phyloP scores from a whole-genome alignment of 2,888 invertebrate species.

The Limenitis camilla region DNA sequence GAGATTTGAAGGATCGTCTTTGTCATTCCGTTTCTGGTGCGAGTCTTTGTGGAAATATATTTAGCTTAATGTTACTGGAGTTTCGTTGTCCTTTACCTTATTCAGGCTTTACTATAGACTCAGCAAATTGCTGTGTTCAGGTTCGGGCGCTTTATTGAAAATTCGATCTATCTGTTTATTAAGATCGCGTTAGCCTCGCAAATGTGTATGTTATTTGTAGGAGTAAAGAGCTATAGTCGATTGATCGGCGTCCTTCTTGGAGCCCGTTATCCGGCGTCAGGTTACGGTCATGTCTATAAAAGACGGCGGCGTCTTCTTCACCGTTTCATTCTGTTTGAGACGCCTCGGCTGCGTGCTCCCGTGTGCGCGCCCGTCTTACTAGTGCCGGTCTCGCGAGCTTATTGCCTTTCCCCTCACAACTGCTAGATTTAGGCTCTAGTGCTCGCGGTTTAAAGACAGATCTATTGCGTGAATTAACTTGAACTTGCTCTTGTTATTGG shows the following conservation, averaged over 20 bases:
- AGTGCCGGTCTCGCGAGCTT: constrained; percentile 44
- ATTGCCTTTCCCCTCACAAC: constrained; percentile 33
- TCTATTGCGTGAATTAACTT: constrained; percentile 60
- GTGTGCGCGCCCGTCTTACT: constrained; percentile 35
- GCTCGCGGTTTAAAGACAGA: constrained; percentile 54
- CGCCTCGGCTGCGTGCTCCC: constrained; percentile 53
- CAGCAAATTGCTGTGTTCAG: constrained; percentile 66
- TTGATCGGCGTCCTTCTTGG: constrained; percentile 40
- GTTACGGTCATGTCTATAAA: constrained; percentile 74
- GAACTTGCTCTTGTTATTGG: constrained; percentile 49
- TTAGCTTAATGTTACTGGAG: constrained; percentile 44
- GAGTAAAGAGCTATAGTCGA: constrained; percentile 39
- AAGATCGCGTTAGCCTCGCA: constrained; percentile 35
- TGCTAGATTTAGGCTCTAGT: constrained; percentile 50
- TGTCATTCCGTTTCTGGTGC: no score
- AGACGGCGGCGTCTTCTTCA: constrained; percentile 72
- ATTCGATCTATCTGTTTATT: constrained; percentile 64
- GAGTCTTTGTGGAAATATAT: no score
- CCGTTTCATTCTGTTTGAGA: constrained; percentile 73
- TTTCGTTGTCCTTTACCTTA: constrained; percentile 54
- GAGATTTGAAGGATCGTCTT: no score
- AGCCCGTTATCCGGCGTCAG: constrained; percentile 74
- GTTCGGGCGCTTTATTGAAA: constrained; percentile 70
- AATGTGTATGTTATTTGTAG: constrained; percentile 6
- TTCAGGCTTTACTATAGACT: constrained; percentile 42